Conservation (phyloP, 2,113 vertebrate species). For the Rana temporaria region DNA sequence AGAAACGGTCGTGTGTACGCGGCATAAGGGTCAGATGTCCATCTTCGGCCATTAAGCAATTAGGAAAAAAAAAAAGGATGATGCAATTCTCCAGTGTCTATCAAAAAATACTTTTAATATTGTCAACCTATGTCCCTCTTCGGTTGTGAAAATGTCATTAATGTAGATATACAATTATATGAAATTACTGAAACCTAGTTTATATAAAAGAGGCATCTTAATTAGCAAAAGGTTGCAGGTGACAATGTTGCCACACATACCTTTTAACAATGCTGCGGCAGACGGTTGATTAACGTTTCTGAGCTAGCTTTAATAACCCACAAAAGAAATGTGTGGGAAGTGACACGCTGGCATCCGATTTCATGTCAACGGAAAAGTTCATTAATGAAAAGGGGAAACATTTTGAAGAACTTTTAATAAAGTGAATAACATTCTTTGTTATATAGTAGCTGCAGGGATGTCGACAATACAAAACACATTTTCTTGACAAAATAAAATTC, state of each 20-base stretch:
- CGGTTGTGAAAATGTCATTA: too few relatives aligned
- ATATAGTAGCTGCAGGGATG: not conserved
- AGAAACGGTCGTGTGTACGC: too few relatives aligned
- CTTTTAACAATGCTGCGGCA: not conserved
- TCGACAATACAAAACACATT: not conserved
- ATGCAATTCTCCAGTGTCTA: too few relatives aligned
- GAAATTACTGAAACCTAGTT: too few relatives aligned
- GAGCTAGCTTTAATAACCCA: not conserved
- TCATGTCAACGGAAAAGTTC: not conserved
- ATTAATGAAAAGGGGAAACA: conserved; percentile 8
- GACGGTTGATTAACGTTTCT: not conserved
- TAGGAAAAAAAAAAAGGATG: too few relatives aligned
- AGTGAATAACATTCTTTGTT: conserved; percentile 21
- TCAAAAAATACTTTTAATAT: too few relatives aligned
- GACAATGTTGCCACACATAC: not conserved
- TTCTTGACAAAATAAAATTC: not conserved
- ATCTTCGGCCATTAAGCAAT: too few relatives aligned
- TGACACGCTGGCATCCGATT: conserved; percentile 33
- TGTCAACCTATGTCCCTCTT: too few relatives aligned
- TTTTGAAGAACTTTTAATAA: conserved; percentile 34
- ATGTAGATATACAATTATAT: too few relatives aligned
- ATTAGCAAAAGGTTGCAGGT: too few relatives aligned
- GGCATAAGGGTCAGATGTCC: too few relatives aligned
- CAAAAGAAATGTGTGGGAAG: conserved; percentile 35
- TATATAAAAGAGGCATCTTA: too few relatives aligned